phyloP scores from a whole-genome alignment of 2,888 invertebrate species.

The Dicyrtoma fusca region DNA sequence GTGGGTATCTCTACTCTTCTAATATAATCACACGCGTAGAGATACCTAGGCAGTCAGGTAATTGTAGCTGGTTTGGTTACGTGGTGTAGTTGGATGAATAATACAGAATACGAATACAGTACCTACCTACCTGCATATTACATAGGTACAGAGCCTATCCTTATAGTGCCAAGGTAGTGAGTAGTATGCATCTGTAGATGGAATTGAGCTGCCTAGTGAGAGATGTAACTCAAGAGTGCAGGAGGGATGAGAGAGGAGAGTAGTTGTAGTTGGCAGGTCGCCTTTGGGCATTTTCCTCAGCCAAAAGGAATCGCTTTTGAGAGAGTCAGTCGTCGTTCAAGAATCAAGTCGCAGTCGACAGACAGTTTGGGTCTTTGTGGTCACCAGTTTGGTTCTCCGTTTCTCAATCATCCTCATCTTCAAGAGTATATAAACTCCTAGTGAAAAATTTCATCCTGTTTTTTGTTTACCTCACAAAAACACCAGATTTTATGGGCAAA shows the following conservation, averaged over 20 bases:
- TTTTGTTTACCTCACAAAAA: not conserved
- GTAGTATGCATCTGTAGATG: no score
- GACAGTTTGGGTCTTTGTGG: constrained; percentile 37
- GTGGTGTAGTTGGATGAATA: no score
- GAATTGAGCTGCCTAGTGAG: no score
- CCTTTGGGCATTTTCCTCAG: constrained; percentile 19
- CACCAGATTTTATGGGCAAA: not conserved
- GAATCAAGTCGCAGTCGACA: constrained; percentile 23
- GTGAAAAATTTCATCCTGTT: not conserved
- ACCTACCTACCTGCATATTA: no score
- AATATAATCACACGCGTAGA: no score
- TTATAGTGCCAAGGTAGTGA: no score
- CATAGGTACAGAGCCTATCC: no score
- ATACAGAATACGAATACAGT: no score
- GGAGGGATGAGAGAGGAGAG: constrained; percentile 12
- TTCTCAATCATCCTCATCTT: constrained; percentile 11
- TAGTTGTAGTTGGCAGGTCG: constrained; percentile 1
- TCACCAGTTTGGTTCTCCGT: constrained; percentile 30
- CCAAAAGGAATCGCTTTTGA: constrained; percentile 25
- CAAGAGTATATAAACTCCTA: no score
- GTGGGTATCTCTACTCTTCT: no score
- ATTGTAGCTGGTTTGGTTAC: no score
- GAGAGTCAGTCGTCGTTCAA: constrained; percentile 25
- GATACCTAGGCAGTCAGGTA: no score
- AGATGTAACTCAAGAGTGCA: constrained; percentile 5